Conservation (phyloP, 2,113 vertebrate species). For the Prolemur simus region DNA sequence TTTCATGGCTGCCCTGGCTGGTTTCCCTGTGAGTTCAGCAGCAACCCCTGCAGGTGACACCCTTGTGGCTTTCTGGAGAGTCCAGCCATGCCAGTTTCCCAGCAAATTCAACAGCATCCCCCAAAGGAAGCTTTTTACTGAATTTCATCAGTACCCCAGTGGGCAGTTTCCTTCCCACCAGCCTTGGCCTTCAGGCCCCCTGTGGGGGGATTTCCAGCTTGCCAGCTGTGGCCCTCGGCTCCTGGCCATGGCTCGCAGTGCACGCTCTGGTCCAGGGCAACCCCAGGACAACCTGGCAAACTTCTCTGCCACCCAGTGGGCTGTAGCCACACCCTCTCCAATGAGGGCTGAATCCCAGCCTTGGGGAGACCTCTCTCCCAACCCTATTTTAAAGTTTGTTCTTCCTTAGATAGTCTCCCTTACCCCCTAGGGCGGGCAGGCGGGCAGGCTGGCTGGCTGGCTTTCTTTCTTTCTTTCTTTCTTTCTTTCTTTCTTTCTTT, state of each 20-base stretch:
- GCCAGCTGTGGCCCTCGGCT: neutral
- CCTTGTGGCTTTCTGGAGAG: slow-evolving; percentile 6
- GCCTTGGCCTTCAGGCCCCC: neutral
- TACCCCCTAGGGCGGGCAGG: neutral
- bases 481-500: neutral
- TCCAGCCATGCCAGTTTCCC: neutral
- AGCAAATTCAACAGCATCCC: neutral
- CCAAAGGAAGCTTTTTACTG: neutral
- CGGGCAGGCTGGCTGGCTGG: neutral
- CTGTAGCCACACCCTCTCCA: neutral
- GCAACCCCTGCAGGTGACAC: neutral
- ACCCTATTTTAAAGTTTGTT: neutral
- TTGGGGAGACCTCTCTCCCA: neutral
- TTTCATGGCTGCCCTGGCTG: neutral
- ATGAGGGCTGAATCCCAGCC: neutral
- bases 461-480: too few species aligned
- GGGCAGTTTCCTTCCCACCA: neutral
- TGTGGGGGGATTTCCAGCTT: neutral
- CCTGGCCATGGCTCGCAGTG: neutral
- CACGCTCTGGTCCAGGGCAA: neutral
- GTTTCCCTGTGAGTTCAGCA: neutral
- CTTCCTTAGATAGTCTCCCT: neutral
- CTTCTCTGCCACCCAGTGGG: neutral
- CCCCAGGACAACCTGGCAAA: neutral
- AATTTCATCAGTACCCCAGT: neutral